phyloP scores from a whole-genome alignment of 2,888 invertebrate species.

The Atherix ibis region DNA sequence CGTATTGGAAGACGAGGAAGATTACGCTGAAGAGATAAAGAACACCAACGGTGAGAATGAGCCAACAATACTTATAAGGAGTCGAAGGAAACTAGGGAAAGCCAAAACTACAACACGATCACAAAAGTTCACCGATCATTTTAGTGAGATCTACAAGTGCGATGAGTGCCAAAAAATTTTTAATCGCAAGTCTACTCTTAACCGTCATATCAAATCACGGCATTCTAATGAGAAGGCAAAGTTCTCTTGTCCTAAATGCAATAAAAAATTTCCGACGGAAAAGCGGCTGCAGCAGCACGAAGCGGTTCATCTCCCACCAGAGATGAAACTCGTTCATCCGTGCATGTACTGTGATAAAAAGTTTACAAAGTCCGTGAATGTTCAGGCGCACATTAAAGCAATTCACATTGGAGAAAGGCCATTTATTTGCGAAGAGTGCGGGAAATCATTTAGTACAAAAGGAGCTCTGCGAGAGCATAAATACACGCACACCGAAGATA shows the following conservation, averaged over 20 bases:
- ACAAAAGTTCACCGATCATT: background rate
- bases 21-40: background rate
- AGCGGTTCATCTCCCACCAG: conserved; percentile 12
- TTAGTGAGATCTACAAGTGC: background rate
- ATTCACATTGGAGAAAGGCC: conserved; percentile 27
- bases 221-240: background rate
- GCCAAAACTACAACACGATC: background rate
- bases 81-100: background rate
- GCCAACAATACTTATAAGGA: background rate
- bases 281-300: conserved; percentile 11
- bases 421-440: conserved; percentile 35
- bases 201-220: background rate
- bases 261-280: conserved; percentile 12
- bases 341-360: conserved; percentile 13
- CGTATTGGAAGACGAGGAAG: too few relatives aligned
- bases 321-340: conserved; percentile 12
- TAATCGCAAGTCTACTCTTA: background rate
- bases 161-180: background rate
- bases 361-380: conserved; percentile 8
- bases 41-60: background rate
- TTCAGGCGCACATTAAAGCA: conserved; percentile 7
- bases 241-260: conserved; percentile 11
- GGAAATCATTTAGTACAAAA: conserved; percentile 33
- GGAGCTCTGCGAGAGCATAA: conserved; percentile 36
- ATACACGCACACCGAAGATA: conserved; percentile 33